Percentiles rank a stretch among this genome's conserved stretches.
Conservation (phyloP, 1,140 invertebrate species). For the Phocides pigmalion region DNA sequence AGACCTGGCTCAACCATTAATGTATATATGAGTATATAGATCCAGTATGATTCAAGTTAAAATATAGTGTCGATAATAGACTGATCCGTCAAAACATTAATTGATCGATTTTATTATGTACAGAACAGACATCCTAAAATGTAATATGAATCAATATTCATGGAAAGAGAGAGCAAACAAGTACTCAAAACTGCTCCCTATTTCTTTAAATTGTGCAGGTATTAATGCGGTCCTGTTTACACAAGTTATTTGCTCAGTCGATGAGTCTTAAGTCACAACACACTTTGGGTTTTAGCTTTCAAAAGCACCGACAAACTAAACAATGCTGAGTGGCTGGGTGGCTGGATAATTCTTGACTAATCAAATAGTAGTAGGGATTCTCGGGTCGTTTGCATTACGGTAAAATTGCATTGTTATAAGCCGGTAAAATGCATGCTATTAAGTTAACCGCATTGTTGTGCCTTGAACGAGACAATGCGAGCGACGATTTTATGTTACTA, state of each 20-base stretch:
- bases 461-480: slow-evolving; percentile 23
- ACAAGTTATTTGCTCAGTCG: slow-evolving; percentile 68
- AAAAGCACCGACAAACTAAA: slow-evolving; percentile 74
- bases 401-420: slow-evolving; percentile 67
- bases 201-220: slow-evolving; percentile 74
- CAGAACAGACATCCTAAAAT: slow-evolving; percentile 4
- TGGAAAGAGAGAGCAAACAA: slow-evolving; percentile 67
- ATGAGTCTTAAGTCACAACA: slow-evolving; percentile 77
- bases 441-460: slow-evolving; percentile 34
- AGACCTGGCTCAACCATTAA: too few relatives aligned
- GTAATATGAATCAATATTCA: slow-evolving; percentile 51
- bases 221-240: slow-evolving; percentile 73
- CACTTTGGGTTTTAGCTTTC: slow-evolving; percentile 81
- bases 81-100: too few relatives aligned
- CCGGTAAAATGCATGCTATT: slow-evolving; percentile 37
- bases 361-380: slow-evolving; percentile 63
- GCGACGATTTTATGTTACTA: slow-evolving; percentile 21
- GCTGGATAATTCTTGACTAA: slow-evolving; percentile 65
- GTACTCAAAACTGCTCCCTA: slow-evolving; percentile 67
- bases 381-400: slow-evolving; percentile 59
- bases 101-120: neutral
- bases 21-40: too few relatives aligned
- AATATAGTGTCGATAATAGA: too few relatives aligned
- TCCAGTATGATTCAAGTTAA: too few relatives aligned
- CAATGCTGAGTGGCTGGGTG: slow-evolving; percentile 67